Evolutionary conservation across 1,140 invertebrate genomes (phyloP), one percentile per base, ranked within the genome.

Genomic region (Drosophila seguyi): DNA sequence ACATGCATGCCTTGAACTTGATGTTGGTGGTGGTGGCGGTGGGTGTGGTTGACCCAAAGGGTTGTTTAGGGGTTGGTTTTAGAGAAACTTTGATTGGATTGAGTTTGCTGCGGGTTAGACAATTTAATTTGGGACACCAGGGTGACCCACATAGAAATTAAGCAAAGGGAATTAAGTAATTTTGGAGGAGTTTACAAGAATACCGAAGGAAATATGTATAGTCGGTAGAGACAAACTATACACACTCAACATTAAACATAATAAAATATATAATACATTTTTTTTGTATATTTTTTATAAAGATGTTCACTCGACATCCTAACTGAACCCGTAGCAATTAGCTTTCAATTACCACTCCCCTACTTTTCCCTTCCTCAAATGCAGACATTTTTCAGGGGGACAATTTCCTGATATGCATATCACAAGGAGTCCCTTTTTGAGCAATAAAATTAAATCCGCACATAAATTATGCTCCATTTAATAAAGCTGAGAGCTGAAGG

Each of bases 381-480:
- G 2, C 7, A 11, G n/a, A 20, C n/a, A 61, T 18, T 47, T 62
- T 20, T n/a, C 18, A 34, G 3, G n/a, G 25, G 7, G 4, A 52
- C 42, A 29, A 45, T 16, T 13, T 10, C n/a, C 55, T 29, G 20
- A 41, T 59, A 61, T 41, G 29, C 47, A 48, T 39, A 69, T 69
- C 63, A 71, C 3, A 5, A 8, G 16, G 4, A 38, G 27, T 47
- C 42, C 31, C 48, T 42, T 41, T 47, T 55, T n/a, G 38, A 36
- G 20, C 57, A 52, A 74, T 80, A 76, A 76, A 84, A 65, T 38
- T 20, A 75, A 83, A 83, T 83, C 59, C 60, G 10, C 74, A 52
- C 60, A 74, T 81, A 81, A 86, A 81, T 86, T 69, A 86, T 86
- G 83, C 82, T 75, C 63, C 74, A 85, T 85, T 85, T 85, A 86